phyloP scores from a whole-genome alignment of 1,140 invertebrate species.

The Magallana ariakensis region DNA sequence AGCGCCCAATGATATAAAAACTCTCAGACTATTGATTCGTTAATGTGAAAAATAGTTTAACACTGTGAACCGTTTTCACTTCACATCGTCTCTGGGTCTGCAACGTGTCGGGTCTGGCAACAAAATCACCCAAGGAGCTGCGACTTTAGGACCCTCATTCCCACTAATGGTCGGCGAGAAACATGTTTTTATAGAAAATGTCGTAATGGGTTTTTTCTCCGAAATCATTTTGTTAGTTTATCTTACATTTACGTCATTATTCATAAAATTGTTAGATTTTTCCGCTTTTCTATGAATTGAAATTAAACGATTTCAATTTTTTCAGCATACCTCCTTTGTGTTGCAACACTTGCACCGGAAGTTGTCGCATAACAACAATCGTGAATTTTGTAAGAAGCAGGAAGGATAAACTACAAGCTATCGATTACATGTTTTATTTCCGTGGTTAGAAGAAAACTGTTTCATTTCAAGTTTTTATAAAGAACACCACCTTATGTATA shows the following conservation, averaged over 20 bases:
- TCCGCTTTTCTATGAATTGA: neutral
- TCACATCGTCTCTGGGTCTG: neutral
- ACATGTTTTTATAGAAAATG: too few species aligned
- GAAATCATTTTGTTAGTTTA: too few species aligned
- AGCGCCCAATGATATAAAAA: neutral
- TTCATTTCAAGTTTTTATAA: too few species aligned
- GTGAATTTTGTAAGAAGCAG: neutral
- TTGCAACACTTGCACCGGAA: neutral
- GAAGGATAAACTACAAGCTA: neutral
- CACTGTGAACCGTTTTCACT: constrained; percentile 12
- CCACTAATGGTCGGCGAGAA: too few species aligned
- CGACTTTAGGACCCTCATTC: too few species aligned
- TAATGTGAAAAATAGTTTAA: constrained; percentile 23
- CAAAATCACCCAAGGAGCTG: too few species aligned
- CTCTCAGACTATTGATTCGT: neutral
- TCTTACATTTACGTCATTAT: constrained; percentile 25
- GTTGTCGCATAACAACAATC: neutral
- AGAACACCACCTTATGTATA: too few species aligned
- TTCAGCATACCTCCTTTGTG: neutral
- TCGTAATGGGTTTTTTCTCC: too few species aligned
- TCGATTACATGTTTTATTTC: neutral
- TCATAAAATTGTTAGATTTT: neutral
- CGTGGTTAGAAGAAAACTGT: too few species aligned
- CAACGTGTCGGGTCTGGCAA: neutral
- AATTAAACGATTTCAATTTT: neutral